These are phyloP conservation scores for Chrysolina oricalcia DNA, from an alignment of 2,888 invertebrate genomes.

Conservation along the genomic window DNA sequence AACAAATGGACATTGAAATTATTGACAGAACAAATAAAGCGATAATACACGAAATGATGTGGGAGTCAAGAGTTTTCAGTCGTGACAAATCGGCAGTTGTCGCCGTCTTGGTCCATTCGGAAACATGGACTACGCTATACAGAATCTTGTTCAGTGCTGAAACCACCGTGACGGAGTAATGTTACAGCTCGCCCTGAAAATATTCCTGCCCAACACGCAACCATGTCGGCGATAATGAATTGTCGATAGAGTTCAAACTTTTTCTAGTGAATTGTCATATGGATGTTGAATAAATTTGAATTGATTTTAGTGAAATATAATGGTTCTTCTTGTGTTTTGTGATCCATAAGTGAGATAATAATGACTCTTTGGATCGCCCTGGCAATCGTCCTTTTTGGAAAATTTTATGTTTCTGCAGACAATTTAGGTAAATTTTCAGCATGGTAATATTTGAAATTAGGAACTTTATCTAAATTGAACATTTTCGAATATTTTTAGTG, in stretches of 20 bases:
- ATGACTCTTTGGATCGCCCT: conserved; percentile 48
- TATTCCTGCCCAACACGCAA: conserved; percentile 33
- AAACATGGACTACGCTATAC: conserved; percentile 48
- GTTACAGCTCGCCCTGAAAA: conserved; percentile 36
- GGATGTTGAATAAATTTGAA: conserved; percentile 12
- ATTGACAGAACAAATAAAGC: conserved; percentile 18
- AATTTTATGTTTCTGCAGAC: conserved; percentile 46
- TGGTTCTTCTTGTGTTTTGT: conserved; percentile 44
- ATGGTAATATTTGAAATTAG: background rate
- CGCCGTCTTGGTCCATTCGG: conserved; percentile 47
- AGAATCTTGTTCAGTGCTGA: conserved; percentile 48
- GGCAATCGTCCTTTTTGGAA: conserved; percentile 44
- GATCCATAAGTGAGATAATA: conserved; percentile 44
- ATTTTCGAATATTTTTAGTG: conserved; percentile 1
- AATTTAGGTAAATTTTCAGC: conserved; percentile 47
- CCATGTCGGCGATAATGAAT: conserved; percentile 10
- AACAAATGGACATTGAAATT: conserved; percentile 1
- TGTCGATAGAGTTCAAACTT: background rate
- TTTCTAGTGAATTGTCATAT: conserved; percentile 23
- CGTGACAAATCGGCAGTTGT: conserved; percentile 35
- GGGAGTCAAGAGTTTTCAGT: conserved; percentile 32
- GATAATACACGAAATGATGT: conserved; percentile 19
- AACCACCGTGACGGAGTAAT: conserved; percentile 34
- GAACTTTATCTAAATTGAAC: background rate
- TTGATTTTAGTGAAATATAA: conserved; percentile 35